These are phyloP conservation scores for Drosophila dunni DNA, from an alignment of 1,140 invertebrate species.

Conservation along the genomic window DNA sequence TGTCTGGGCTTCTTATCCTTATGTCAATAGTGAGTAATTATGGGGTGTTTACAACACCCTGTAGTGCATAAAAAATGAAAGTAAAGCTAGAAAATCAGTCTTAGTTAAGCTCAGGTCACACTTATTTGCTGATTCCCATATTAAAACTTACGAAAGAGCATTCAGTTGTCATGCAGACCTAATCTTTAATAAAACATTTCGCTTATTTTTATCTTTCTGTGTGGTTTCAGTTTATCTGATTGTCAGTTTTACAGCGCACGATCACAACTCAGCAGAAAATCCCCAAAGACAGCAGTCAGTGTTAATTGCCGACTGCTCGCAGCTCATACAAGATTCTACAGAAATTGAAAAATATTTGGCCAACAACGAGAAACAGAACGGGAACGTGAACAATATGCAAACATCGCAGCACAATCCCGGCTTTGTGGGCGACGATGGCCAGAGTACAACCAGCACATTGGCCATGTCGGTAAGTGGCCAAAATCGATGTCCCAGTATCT, in stretches of 20 bases:
- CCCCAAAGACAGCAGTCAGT: constrained; percentile 8
- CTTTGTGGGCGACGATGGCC: constrained; percentile 79
- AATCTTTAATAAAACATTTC: not conserved
- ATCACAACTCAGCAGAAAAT: constrained; percentile 32
- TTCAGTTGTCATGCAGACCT: not conserved
- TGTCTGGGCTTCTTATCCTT: not conserved
- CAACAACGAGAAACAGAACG: not conserved
- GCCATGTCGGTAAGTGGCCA: constrained; percentile 64
- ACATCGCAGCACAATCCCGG: constrained; percentile 65
- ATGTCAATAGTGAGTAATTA: constrained; percentile 28
- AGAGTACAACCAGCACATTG: constrained; percentile 70
- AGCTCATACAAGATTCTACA: constrained; percentile 37
- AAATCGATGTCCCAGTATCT: constrained; percentile 33
- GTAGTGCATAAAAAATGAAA: not conserved
- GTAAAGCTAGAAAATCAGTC: not conserved
- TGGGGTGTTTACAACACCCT: constrained; percentile 47
- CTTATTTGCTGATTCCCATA: too few relatives aligned
- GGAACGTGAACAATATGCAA: constrained; percentile 52
- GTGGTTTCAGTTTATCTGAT: constrained; percentile 50
- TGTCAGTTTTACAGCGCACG: constrained; percentile 68
- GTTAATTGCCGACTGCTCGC: constrained; percentile 27
- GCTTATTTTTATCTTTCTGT: constrained; percentile 24
- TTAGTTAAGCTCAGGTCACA: too few relatives aligned
- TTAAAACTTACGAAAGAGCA: not conserved
- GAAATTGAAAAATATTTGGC: constrained; percentile 14